Percentiles rank a stretch among this genome's conserved stretches.
Conservation (phyloP, 2,888 invertebrate genomes). For the Drosophila putrida region DNA sequence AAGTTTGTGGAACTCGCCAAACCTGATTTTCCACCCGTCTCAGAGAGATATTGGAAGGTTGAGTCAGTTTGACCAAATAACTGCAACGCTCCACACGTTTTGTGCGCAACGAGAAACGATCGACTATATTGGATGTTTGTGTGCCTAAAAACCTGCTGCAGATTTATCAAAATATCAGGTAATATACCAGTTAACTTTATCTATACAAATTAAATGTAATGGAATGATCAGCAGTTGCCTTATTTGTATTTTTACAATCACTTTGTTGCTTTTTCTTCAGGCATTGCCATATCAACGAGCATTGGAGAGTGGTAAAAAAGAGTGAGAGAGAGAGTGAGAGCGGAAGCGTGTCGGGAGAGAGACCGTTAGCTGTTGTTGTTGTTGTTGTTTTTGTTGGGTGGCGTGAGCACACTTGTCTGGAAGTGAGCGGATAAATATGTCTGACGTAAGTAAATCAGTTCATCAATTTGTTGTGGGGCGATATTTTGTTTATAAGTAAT, state of each 20-base stretch:
- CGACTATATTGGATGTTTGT: slow-evolving; percentile 41
- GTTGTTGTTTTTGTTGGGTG: slow-evolving; percentile 6
- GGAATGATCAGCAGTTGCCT: neutral
- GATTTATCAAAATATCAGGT: slow-evolving; percentile 49
- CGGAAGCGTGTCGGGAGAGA: slow-evolving; percentile 1
- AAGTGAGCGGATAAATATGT: slow-evolving; percentile 46
- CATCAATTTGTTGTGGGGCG: slow-evolving; percentile 17
- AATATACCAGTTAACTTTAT: slow-evolving; percentile 12
- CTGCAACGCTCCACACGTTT: slow-evolving; percentile 53
- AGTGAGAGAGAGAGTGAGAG: slow-evolving; percentile 19
- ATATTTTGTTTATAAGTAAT: slow-evolving; percentile 12
- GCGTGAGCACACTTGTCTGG: slow-evolving; percentile 27
- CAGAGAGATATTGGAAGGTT: slow-evolving; percentile 46
- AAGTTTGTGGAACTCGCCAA: slow-evolving; percentile 61
- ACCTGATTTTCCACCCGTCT: slow-evolving; percentile 60
- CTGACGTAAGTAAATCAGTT: slow-evolving; percentile 68
- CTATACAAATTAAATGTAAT: slow-evolving; percentile 2
- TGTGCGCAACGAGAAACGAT: slow-evolving; percentile 26
- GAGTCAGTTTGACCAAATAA: slow-evolving; percentile 49
- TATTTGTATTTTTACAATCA: slow-evolving; percentile 19
- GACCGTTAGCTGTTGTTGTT: slow-evolving; percentile 21
- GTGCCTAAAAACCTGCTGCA: slow-evolving; percentile 75
- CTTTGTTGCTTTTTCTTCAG: slow-evolving; percentile 27
- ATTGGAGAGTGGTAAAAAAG: slow-evolving; percentile 32
- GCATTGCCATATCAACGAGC: slow-evolving; percentile 57